Percentiles rank a stretch among this genome's conserved stretches.
Evolutionary conservation across 2,888 invertebrate species (phyloP).

Genomic region (Drosophila melanosoma): DNA sequence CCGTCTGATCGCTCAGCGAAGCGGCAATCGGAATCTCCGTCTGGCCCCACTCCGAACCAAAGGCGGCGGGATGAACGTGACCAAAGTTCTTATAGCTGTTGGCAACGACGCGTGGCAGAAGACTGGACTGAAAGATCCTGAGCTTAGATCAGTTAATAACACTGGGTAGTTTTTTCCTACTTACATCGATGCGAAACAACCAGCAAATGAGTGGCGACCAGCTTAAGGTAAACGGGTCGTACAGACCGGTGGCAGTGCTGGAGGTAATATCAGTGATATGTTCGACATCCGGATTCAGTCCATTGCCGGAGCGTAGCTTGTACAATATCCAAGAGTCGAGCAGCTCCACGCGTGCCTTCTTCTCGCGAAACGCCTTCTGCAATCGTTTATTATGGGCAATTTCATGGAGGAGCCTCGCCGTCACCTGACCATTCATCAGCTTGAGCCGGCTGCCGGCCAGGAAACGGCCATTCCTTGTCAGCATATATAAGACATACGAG

Average conservation of each 20-base stretch:
- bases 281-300: slow-evolving; percentile 65
- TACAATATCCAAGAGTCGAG: slow-evolving; percentile 97
- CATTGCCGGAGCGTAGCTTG: slow-evolving; percentile 87
- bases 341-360: slow-evolving; percentile 92
- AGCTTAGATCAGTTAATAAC: background rate
- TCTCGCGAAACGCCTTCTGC: slow-evolving; percentile 87
- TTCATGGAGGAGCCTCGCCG: slow-evolving; percentile 91
- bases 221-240: slow-evolving; percentile 94
- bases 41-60: slow-evolving; percentile 87
- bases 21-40: slow-evolving; percentile 88
- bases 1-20: slow-evolving; percentile 89
- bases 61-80: slow-evolving; percentile 87
- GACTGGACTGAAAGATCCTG: slow-evolving; percentile 86
- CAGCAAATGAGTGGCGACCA: slow-evolving; percentile 91
- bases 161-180: slow-evolving; percentile 12
- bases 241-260: slow-evolving; percentile 96
- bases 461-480: slow-evolving; percentile 93
- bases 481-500: slow-evolving; percentile 88
- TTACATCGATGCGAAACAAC: slow-evolving; percentile 88
- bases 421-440: slow-evolving; percentile 93
- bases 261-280: slow-evolving; percentile 96
- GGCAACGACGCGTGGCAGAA: slow-evolving; percentile 93
- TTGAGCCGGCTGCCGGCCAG: slow-evolving; percentile 93
- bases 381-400: slow-evolving; percentile 90
- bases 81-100: slow-evolving; percentile 91